Base-by-base conservation (phyloP, 2,888 invertebrate species). In the Melieria picta region DNA sequence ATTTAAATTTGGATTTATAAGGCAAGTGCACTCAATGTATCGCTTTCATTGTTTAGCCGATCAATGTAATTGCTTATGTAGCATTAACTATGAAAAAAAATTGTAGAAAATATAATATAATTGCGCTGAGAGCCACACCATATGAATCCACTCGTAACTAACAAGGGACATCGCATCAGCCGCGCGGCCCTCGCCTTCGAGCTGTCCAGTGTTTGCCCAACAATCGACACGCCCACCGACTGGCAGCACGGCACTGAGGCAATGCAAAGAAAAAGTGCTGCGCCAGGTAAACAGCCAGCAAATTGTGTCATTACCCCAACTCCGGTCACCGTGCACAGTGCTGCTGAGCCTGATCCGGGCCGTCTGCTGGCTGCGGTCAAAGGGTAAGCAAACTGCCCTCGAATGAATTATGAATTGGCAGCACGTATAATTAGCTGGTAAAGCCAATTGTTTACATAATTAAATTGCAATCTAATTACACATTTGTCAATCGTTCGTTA, bases 191-290 rank as follows among this genome's bases (percentile, higher is more conserved):
- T 46, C 43, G 61, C 45, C 67, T 52, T n/a, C 11, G 60, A 64
- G 57, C 70, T 79, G 81, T 80, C 76, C 77, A 80, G 79, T 83
- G 82, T 82, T 84, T 84, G 82, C 80, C 81, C 84, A 84, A 80
- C 80, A 82, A 78, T 77, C 72, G 79, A 72, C 77, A 82, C 84
- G 82, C 83, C 84, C 75, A 73, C 73, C 78, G 72, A 30, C 30
- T 30, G 30, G 30, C 30, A 2, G 30, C 52, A 58, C 13, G 13
- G 10, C n/a, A 58, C 10, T n/a, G 10, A 58, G 16, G 10, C 11
- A 58, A 58, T 10, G 42, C 16, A 58, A 42, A 30, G 30, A 30
- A 30, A 30, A 30, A 30, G 30, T 30, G 30, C 30, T 30, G 30
- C 30, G 30, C 30, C 6, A 16, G 42, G 16, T 58, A 42, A 16